These are phyloP conservation scores for Channa maculata DNA, from an alignment of 2,113 vertebrate genomes.

Conservation along the genomic window DNA sequence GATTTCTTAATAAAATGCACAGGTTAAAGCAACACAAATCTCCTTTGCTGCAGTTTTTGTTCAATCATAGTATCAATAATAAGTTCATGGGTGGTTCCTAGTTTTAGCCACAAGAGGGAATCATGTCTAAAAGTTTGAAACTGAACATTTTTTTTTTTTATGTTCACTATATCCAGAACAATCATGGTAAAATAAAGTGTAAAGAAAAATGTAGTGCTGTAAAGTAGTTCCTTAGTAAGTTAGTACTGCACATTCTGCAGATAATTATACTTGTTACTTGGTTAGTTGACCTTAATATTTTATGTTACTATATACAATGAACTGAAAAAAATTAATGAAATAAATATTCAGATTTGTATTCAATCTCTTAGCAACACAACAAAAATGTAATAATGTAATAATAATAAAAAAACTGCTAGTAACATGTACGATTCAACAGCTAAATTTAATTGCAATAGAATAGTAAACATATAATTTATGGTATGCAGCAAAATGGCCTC, in stretches of 20 bases:
- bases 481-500: too few species aligned
- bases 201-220: background rate
- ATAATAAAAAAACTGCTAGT: too few species aligned
- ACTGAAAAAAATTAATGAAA: too few species aligned
- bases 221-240: background rate
- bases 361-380: too few species aligned
- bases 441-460: too few species aligned
- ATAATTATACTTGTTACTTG: background rate
- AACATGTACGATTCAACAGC: too few species aligned
- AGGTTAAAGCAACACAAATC: slow-evolving; percentile 39
- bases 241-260: background rate
- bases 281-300: too few species aligned
- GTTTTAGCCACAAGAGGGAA: slow-evolving; percentile 61
- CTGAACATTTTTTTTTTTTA: background rate
- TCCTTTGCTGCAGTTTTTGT: background rate
- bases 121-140: background rate
- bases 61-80: background rate
- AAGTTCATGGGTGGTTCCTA: background rate
- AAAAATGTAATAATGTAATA: too few species aligned
- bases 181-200: background rate
- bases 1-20: slow-evolving; percentile 73
- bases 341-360: background rate
- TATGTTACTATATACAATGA: too few species aligned
- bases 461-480: too few species aligned
- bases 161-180: background rate